Conservation (phyloP, 2,888 invertebrate species). For the Epirrita christyi region DNA sequence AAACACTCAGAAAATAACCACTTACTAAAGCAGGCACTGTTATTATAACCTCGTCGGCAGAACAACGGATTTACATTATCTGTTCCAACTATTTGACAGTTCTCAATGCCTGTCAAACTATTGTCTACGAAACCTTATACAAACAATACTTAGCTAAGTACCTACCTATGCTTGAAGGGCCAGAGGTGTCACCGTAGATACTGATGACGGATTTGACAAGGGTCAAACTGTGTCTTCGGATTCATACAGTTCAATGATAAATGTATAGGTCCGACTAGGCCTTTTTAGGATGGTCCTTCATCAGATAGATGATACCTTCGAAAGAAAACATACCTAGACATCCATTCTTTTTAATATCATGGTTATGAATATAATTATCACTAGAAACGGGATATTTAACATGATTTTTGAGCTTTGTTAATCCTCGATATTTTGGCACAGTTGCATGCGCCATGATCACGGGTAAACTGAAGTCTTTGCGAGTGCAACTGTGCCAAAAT, state of each 20-base stretch:
- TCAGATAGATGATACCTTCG: no score
- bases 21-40: not conserved
- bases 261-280: no score
- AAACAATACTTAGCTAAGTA: slow-evolving; percentile 3
- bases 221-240: slow-evolving; percentile 16
- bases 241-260: slow-evolving; percentile 1
- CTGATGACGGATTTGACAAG: slow-evolving; percentile 16
- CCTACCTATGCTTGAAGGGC: not conserved
- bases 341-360: no score
- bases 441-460: no score
- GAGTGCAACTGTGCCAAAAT: no score
- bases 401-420: no score
- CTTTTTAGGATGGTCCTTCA: no score
- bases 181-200: slow-evolving; percentile 16
- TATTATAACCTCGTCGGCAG: slow-evolving; percentile 12
- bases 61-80: slow-evolving; percentile 19
- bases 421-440: no score
- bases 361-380: no score
- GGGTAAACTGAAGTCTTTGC: no score
- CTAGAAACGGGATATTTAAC: no score
- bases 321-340: no score
- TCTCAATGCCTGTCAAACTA: slow-evolving; percentile 16
- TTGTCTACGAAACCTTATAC: not conserved
- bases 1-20: not conserved
- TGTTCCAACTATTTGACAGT: slow-evolving; percentile 14